These are phyloP conservation scores for Hydropsyche betteni DNA, from an alignment of 2,888 invertebrate species.

Conservation along the genomic window DNA sequence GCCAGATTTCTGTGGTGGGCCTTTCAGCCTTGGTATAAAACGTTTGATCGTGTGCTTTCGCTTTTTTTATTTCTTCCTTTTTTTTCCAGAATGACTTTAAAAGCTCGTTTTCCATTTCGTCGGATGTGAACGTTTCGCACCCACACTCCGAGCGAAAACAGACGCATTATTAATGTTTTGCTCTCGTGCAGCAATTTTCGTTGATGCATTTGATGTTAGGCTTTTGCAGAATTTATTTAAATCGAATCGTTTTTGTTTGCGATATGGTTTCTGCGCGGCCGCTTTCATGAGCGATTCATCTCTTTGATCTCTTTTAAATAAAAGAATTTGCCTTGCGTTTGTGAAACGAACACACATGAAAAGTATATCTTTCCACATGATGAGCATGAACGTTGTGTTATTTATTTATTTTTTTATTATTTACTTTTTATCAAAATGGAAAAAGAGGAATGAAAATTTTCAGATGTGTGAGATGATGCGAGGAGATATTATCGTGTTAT, in stretches of 20 bases:
- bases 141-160: too few species aligned
- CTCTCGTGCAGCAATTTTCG: too few species aligned
- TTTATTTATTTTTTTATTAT: constrained; percentile 3
- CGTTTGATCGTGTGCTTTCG: constrained; percentile 28
- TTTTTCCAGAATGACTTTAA: not conserved
- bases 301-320: constrained; percentile 13
- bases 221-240: too few species aligned
- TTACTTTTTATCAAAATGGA: not conserved
- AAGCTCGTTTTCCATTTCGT: not conserved
- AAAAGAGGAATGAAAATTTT: constrained; percentile 2
- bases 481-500: not conserved
- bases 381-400: not conserved
- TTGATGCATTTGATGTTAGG: too few species aligned
- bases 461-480: not conserved
- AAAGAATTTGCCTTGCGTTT: not conserved
- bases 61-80: too few species aligned
- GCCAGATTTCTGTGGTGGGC: constrained; percentile 24
- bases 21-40: not conserved
- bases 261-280: too few species aligned
- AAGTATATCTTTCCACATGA: constrained; percentile 18
- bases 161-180: too few species aligned
- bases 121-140: too few species aligned
- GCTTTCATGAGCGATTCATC: constrained; percentile 1
- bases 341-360: not conserved
- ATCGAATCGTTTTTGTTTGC: too few species aligned